These are phyloP conservation scores for Nomia melanderi DNA, from an alignment of 1,140 invertebrate genomes.

Conservation along the genomic window DNA sequence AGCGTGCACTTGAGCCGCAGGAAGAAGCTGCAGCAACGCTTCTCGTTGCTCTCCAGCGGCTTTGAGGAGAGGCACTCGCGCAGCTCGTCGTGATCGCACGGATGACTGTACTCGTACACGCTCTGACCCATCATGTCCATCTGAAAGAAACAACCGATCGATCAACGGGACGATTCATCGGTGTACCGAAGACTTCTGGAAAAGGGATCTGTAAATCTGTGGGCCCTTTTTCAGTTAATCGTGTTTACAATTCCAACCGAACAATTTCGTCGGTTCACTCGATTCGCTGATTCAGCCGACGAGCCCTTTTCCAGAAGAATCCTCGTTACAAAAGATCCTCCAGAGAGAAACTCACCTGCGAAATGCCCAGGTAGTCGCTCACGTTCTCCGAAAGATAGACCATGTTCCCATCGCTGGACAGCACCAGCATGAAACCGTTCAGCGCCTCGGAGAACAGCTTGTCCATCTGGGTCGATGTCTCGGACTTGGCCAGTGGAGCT, in stretches of 20 bases:
- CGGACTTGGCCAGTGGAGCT: conserved; percentile 72
- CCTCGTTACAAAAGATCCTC: too few species aligned
- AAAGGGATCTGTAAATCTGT: too few species aligned
- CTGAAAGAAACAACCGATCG: conserved; percentile 84
- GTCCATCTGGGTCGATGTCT: conserved; percentile 80
- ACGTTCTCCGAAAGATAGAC: conserved; percentile 96
- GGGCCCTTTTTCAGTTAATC: too few species aligned
- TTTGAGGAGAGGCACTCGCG: conserved; percentile 88
- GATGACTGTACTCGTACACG: conserved; percentile 96
- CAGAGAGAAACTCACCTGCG: conserved; percentile 89
- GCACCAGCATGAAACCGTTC: conserved; percentile 92
- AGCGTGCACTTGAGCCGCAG: conserved; percentile 95
- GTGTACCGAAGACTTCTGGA: too few species aligned
- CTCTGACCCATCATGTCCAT: conserved; percentile 96
- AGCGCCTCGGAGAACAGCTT: conserved; percentile 88
- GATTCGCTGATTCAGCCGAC: too few species aligned
- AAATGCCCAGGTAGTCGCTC: conserved; percentile 92
- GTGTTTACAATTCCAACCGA: too few species aligned
- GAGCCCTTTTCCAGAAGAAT: too few species aligned
- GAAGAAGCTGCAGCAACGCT: conserved; percentile 85
- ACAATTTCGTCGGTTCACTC: too few species aligned
- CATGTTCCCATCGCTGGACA: conserved; percentile 94
- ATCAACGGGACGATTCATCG: too few species aligned
- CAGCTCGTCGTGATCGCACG: conserved; percentile 96
- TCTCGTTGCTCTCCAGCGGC: conserved; percentile 74